Conservation (phyloP, 2,888 invertebrate genomes). For the Perizoma affinitatum region DNA sequence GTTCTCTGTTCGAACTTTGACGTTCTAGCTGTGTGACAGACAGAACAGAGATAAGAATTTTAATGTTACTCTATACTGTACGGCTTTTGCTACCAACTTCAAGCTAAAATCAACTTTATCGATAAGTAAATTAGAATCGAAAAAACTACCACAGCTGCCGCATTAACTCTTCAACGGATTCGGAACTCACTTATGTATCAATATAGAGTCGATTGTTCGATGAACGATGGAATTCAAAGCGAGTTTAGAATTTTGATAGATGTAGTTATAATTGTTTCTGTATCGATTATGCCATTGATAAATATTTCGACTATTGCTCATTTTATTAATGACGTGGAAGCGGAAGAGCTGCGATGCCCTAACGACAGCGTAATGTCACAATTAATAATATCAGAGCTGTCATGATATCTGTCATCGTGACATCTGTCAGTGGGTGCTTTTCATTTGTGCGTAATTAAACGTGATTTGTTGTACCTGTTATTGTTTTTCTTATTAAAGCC, state of each 20-base stretch:
- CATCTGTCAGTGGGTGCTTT: slow-evolving; percentile 54
- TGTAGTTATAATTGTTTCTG: slow-evolving; percentile 84
- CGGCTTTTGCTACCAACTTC: slow-evolving; percentile 46
- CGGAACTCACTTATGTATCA: slow-evolving; percentile 51
- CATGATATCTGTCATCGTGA: slow-evolving; percentile 76
- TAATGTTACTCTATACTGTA: slow-evolving; percentile 79
- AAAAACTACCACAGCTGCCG: not conserved
- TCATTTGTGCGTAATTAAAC: slow-evolving; percentile 69
- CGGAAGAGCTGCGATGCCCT: slow-evolving; percentile 76
- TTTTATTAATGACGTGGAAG: slow-evolving; percentile 83
- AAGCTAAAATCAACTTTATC: slow-evolving; percentile 53
- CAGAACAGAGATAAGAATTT: slow-evolving; percentile 83
- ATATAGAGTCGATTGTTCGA: slow-evolving; percentile 26
- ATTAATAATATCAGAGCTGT: slow-evolving; percentile 81
- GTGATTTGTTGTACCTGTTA: slow-evolving; percentile 42
- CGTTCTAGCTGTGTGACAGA: slow-evolving; percentile 83
- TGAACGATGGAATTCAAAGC: slow-evolving; percentile 46
- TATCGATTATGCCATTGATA: slow-evolving; percentile 85
- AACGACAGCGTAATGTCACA: slow-evolving; percentile 79
- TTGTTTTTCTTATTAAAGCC: slow-evolving; percentile 19
- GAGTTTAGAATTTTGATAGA: slow-evolving; percentile 81
- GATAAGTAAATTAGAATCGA: slow-evolving; percentile 27
- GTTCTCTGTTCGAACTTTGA: slow-evolving; percentile 83
- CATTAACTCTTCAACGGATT: slow-evolving; percentile 40
- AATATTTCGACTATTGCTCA: slow-evolving; percentile 83